Percentiles rank a stretch among this genome's conserved stretches.
These are phyloP conservation scores for Pomacea canaliculata DNA, from an alignment of 2,888 invertebrate genomes.

Conservation along the genomic window DNA sequence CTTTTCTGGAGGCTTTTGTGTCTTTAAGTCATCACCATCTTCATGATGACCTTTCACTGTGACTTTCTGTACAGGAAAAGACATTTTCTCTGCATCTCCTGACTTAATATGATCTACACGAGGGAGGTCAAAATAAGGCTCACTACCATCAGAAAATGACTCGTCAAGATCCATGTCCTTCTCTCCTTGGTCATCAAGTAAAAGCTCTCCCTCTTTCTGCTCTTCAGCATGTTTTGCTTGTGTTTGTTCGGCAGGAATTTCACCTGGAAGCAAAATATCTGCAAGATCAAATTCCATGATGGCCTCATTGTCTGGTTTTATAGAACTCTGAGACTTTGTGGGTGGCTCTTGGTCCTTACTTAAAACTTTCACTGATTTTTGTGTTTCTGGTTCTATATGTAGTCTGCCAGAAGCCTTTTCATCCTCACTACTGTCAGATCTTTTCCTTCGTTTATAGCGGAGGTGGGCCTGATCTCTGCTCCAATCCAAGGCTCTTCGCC, in stretches of 20 bases:
- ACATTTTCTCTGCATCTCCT: too few species aligned
- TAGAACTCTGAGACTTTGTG: neutral
- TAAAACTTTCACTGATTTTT: neutral
- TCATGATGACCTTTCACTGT: too few species aligned
- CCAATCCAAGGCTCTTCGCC: constrained; percentile 15
- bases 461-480: constrained; percentile 16
- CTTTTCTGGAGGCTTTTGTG: constrained; percentile 4
- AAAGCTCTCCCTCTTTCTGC: too few species aligned
- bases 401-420: neutral
- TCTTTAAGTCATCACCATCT: neutral
- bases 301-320: neutral
- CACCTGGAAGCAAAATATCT: constrained; percentile 19
- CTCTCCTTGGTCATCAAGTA: neutral
- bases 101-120: too few species aligned
- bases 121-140: too few species aligned
- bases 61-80: too few species aligned
- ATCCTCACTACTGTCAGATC: constrained; percentile 10
- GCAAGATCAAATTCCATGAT: constrained; percentile 6
- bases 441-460: constrained; percentile 16
- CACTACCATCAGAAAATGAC: neutral
- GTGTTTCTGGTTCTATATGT: neutral
- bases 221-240: too few species aligned
- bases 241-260: neutral
- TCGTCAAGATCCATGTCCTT: constrained; percentile 14
- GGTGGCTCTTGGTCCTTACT: neutral